A percentile compares a stretch with the other conserved stretches of the same genome.
Evolutionary conservation across 2,797 vertebrate genomes (phyloP).

Genomic region (Centropyge bicolor): DNA sequence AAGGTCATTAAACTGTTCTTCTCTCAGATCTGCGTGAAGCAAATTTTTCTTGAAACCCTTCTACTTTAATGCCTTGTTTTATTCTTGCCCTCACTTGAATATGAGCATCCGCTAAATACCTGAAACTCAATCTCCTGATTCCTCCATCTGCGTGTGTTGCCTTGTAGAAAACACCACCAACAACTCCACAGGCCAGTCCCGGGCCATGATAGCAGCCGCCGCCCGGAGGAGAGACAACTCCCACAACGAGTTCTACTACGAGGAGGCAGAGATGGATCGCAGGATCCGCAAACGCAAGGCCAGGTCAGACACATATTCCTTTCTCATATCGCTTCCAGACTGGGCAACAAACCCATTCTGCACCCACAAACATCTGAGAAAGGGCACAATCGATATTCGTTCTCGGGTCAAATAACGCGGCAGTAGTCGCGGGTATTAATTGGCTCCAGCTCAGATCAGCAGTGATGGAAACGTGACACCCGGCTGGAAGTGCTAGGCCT

Average conservation of each 20-base stretch:
- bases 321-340: too few species aligned
- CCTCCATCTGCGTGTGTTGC: background rate
- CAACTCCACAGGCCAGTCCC: constrained; percentile 90
- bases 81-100: background rate
- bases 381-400: too few species aligned
- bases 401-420: too few species aligned
- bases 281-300: constrained; percentile 91
- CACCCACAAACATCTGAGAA: too few species aligned
- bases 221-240: constrained; percentile 92
- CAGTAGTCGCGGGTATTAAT: too few species aligned
- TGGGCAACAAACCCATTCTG: too few species aligned
- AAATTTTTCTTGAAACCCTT: too few species aligned
- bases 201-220: constrained; percentile 92
- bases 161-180: constrained; percentile 90
- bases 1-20: background rate
- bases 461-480: too few species aligned
- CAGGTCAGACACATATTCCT: constrained; percentile 79
- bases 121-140: constrained; percentile 13
- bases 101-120: background rate
- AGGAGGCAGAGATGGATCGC: constrained; percentile 93
- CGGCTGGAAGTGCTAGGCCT: too few species aligned
- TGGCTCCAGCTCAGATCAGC: too few species aligned
- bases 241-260: constrained; percentile 94
- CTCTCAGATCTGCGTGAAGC: too few species aligned
- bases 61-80: background rate